A percentile compares a stretch with the other conserved stretches of the same genome.
Evolutionary conservation across 2,113 vertebrate species (phyloP).

Genomic region (Notarius quadriscutis): DNA sequence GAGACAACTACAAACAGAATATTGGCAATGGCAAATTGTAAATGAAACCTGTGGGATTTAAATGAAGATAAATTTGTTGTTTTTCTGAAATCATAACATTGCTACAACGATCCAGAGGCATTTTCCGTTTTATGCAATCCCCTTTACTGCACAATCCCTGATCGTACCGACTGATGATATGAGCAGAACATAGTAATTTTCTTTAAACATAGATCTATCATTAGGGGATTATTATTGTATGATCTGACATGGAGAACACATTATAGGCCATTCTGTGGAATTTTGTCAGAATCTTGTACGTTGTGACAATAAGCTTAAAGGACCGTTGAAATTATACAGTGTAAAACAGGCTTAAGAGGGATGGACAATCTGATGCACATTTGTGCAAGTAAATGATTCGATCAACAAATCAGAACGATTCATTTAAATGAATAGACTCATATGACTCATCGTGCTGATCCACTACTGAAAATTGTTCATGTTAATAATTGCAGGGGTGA

Average conservation of each 20-base stretch:
- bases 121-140: not conserved
- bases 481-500: not conserved
- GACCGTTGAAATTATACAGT: not conserved
- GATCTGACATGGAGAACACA: not conserved
- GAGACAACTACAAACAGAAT: not conserved
- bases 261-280: not conserved
- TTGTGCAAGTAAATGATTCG: too few relatives aligned
- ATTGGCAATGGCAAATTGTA: not conserved
- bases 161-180: not conserved
- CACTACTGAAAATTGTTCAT: not conserved
- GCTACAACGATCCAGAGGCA: not conserved
- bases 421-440: not conserved
- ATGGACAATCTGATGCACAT: not conserved
- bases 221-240: not conserved
- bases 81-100: not conserved
- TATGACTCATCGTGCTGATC: not conserved
- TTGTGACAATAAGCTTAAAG: not conserved
- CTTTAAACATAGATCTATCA: not conserved
- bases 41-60: not conserved
- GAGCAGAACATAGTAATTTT: not conserved
- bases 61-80: not conserved
- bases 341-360: not conserved
- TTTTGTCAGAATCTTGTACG: not conserved
- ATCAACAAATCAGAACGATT: not conserved
- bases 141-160: not conserved